Base-by-base conservation (phyloP, 2,888 invertebrate species). In the Parnassius glacialis region DNA sequence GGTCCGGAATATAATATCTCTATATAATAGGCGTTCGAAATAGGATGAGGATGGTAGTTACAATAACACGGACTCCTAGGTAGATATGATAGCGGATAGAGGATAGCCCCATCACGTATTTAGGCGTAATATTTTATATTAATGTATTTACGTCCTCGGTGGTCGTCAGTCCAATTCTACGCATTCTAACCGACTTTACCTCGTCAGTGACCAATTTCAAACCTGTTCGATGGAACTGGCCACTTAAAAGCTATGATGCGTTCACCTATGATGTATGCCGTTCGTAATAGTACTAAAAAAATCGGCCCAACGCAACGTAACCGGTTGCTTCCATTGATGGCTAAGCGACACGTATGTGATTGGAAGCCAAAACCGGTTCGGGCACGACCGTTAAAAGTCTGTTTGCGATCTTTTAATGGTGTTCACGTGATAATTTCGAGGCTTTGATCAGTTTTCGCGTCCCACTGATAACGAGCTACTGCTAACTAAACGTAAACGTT, bases 371-470 rank as follows among this genome's bases (percentile, higher is more conserved):
- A 80, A 87, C 89, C 79, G 75, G 86, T 85, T 76, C 61, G 50
- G 57, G 55, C 58, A 58, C 66, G 78, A 84, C 88, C 87, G 88
- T 88, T 87, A 86, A 86, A 79, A 74, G 13, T 74, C 71, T 70
- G 78, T 80, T 70, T 53, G 73, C 64, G 74, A 75, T 78, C 74
- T 74, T 74, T 73, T 74, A 75, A 76, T 78, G 79, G 74, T 78
- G 57, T 48, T 70, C 74, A 70, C 67, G 67, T 69, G 81, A 75
- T 83, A 80, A 80, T 71, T 79, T 71, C 67, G 69, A 71, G 70
- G 72, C 73, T 76, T 76, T 72, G 70, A 75, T 79, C 73, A 69
- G 67, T 79, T 79, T 82, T 62, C 58, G 62, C 61, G 59, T 65
- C 57, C 58, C 62, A 44, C 41, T 16, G 55, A 59, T 62, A 59